Conservation (phyloP, 2,888 invertebrate species). For the Hypomecis atomaria region DNA sequence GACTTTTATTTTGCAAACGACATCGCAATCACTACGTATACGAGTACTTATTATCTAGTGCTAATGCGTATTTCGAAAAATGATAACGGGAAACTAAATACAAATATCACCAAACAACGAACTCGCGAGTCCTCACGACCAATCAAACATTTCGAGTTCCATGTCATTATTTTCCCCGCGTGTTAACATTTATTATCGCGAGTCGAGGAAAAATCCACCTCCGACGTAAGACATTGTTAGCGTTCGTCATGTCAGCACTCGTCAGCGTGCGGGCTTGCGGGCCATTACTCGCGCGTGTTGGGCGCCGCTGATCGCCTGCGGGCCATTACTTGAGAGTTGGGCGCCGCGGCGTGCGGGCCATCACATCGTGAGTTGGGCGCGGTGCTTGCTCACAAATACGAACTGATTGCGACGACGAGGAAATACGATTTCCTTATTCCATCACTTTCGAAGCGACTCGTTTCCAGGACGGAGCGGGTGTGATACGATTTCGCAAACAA, state of each 20-base stretch:
- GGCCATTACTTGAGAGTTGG: background rate
- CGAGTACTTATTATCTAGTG: too few species aligned
- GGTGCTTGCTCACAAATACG: slow-evolving; percentile 17
- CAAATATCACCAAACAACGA: too few species aligned
- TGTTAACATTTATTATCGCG: background rate
- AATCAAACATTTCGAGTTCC: too few species aligned
- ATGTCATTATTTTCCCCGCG: background rate
- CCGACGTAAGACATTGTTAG: background rate
- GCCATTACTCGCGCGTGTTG: slow-evolving; percentile 13
- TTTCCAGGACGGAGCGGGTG: background rate
- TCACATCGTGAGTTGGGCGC: background rate
- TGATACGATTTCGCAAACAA: too few species aligned
- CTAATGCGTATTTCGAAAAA: too few species aligned
- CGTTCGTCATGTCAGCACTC: background rate
- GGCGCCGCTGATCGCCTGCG: background rate
- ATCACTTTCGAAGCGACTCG: background rate
- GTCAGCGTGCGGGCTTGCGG: slow-evolving; percentile 15
- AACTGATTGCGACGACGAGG: slow-evolving; percentile 13
- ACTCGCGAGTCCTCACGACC: too few species aligned
- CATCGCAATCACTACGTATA: too few species aligned
- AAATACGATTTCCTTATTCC: slow-evolving; percentile 11
- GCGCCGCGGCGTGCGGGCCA: too few species aligned
- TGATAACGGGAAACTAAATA: too few species aligned
- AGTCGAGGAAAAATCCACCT: background rate
- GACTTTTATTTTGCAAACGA: too few species aligned